Evolutionary conservation across 2,113 vertebrate species (phyloP).

Genomic region (Pao palembangensis): DNA sequence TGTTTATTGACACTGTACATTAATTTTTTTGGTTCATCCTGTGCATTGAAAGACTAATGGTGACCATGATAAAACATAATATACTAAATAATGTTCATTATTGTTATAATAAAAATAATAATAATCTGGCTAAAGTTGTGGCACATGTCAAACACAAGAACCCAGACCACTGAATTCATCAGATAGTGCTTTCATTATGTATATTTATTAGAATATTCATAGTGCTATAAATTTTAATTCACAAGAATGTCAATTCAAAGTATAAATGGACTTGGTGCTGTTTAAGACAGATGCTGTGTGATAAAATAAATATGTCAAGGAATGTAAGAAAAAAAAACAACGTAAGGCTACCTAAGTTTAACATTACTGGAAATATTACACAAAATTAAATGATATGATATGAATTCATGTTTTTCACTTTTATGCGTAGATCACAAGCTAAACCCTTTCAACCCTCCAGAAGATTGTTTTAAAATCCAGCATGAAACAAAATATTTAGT

Average conservation of each 20-base stretch:
- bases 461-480: neutral
- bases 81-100: too few relatives aligned
- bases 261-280: conserved; percentile 37
- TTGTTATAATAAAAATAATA: too few relatives aligned
- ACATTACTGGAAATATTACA: conserved; percentile 74
- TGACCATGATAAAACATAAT: too few relatives aligned
- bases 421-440: conserved; percentile 10
- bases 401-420: conserved; percentile 20
- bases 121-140: too few relatives aligned
- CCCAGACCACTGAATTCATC: conserved; percentile 20
- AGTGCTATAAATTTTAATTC: conserved; percentile 72
- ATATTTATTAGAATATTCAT: conserved; percentile 75
- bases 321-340: conserved; percentile 38
- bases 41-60: too few relatives aligned
- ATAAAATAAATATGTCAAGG: conserved; percentile 44
- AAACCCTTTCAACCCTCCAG: neutral
- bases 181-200: conserved; percentile 68
- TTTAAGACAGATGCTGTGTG: conserved; percentile 48
- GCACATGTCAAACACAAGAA: conserved; percentile 29
- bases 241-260: conserved; percentile 43
- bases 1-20: too few relatives aligned
- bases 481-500: too few relatives aligned
- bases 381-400: conserved; percentile 52
- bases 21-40: neutral
- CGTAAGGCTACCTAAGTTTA: conserved; percentile 69